Evolutionary conservation across 2,888 invertebrate genomes (phyloP), one percentile per base, ranked within the genome.

Genomic region (Halictus ligatus): DNA sequence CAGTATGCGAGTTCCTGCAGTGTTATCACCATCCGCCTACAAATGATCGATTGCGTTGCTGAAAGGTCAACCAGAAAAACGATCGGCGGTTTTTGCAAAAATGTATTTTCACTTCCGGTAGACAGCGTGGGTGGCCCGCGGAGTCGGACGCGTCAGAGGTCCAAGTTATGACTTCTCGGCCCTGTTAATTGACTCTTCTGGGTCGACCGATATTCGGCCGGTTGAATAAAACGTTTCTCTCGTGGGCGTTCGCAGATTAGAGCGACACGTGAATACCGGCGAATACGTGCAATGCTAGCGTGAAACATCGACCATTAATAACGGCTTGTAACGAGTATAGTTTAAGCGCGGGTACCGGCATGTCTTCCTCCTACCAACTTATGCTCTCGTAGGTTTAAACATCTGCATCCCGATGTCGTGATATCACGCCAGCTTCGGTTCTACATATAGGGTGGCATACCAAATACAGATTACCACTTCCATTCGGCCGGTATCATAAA

Each of bases 401-500:
- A 88, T 87, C 84, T 91, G 84, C 88, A 87, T 87, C 89, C 80
- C 83, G 81, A 91, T 91, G 84, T 89, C 82, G 77, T 84, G 86
- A 84, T 88, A 89, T 90, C 89, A 89, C 75, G 80, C 87, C 78
- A 50, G 71, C 13, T 40, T 46, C 29, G 69, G 35, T 80, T 77
- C 75, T 84, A 80, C 82, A 80, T 78, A 82, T 29, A 12, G 71
- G 67, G 15, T 48, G 60, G 71, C 21, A 40, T 21, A 35, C 67
- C 35, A 12, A 18, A 10, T 21, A 69, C 67, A 40, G 10, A 40
- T 69, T 71, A 12, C 25, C 2, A 29, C 15, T 29, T 29, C 13
- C 43, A 4, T 5, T 6, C 7, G 1, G 13, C 5, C 48, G 46
- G 12, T 46, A 12, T 46, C 5, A 35, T 35, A 35, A 35, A 35